phyloP scores from a whole-genome alignment of 2,797 vertebrate species.

The Euthynnus affinis region DNA sequence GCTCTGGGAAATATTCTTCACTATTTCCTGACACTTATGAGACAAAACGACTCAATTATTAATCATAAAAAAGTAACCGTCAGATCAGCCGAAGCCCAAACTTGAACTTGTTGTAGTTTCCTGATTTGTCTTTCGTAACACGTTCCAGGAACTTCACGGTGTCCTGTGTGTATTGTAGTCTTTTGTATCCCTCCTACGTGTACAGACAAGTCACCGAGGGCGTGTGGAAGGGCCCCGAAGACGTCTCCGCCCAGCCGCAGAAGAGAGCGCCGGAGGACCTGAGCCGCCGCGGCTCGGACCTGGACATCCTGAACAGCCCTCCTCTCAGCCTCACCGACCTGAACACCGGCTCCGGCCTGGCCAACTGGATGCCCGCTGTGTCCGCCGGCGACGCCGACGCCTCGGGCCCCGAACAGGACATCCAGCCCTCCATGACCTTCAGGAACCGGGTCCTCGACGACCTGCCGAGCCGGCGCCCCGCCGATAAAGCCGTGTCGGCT shows the following conservation, averaged over 20 bases:
- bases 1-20: background rate
- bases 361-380: slow-evolving; percentile 83
- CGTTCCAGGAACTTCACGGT: slow-evolving; percentile 24
- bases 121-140: slow-evolving; percentile 1
- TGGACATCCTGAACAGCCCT: slow-evolving; percentile 92
- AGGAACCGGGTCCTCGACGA: slow-evolving; percentile 88
- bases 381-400: slow-evolving; percentile 66
- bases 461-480: slow-evolving; percentile 87
- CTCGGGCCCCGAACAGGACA: slow-evolving; percentile 82
- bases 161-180: slow-evolving; percentile 68
- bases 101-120: background rate
- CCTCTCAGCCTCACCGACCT: slow-evolving; percentile 90
- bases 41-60: too few species aligned
- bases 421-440: slow-evolving; percentile 74
- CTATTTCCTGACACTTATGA: too few species aligned
- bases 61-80: background rate
- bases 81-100: too few species aligned
- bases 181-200: slow-evolving; percentile 63
- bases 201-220: slow-evolving; percentile 93
- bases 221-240: slow-evolving; percentile 88
- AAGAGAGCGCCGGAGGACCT: slow-evolving; percentile 89
- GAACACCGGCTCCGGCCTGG: slow-evolving; percentile 73
- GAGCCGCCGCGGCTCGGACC: slow-evolving; percentile 85
- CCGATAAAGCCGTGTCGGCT: slow-evolving; percentile 92
- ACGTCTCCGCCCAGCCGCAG: slow-evolving; percentile 85